Conservation (phyloP, 2,797 vertebrate genomes). For the Bradypus variegatus region DNA sequence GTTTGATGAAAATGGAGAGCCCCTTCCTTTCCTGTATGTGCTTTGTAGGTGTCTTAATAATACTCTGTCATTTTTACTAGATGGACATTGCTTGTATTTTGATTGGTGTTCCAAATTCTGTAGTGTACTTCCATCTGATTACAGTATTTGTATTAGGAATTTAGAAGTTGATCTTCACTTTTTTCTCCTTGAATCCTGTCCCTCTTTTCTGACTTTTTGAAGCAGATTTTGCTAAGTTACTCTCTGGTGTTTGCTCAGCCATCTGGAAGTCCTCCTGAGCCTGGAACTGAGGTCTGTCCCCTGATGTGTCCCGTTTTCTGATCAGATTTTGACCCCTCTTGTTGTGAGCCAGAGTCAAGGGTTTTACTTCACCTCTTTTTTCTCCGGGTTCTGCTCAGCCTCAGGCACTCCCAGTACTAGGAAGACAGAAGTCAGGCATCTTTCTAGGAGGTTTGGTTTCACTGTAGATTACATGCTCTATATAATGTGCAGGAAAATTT, state of each 20-base stretch:
- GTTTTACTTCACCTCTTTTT: neutral
- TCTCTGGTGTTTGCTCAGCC: neutral
- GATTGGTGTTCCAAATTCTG: neutral
- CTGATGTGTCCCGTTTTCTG: too few relatives aligned
- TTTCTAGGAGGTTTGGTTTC: neutral
- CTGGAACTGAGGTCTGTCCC: too few relatives aligned
- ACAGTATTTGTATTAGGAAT: neutral
- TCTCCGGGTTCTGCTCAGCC: neutral
- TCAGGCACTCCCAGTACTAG: neutral
- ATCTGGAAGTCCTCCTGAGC: neutral
- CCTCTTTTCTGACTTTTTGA: neutral
- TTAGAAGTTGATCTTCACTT: neutral
- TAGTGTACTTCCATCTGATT: neutral
- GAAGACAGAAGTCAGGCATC: neutral
- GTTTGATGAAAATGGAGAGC: neutral
- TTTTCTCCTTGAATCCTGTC: neutral
- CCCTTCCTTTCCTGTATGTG: neutral
- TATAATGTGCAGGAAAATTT: neutral
- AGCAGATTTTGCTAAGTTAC: neutral
- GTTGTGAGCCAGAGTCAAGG: too few relatives aligned
- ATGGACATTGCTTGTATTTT: neutral
- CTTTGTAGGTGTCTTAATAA: neutral
- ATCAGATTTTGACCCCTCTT: too few relatives aligned
- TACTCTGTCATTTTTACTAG: neutral
- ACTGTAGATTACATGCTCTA: neutral